Evolutionary conservation across 2,113 vertebrate species (phyloP).

Genomic region (Tiliqua scincoides): DNA sequence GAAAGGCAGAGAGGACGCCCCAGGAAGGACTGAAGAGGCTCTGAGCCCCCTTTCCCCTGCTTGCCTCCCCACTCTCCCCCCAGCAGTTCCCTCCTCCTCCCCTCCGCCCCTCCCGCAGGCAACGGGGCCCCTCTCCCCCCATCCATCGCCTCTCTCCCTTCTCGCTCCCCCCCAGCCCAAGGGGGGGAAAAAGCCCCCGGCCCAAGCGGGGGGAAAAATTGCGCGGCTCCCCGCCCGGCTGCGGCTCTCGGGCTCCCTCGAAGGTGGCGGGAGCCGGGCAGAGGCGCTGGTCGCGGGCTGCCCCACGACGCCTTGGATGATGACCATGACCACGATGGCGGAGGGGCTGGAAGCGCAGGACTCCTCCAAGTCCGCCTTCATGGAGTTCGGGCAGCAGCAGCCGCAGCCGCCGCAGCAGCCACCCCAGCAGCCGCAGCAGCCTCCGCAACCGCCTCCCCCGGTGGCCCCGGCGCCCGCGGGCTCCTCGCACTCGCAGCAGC

Average conservation of each 20-base stretch:
- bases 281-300: conserved; percentile 85
- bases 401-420: conserved; percentile 76
- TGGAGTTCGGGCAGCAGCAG: conserved; percentile 97
- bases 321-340: conserved; percentile 99
- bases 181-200: not conserved
- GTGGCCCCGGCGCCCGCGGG: conserved; percentile 37
- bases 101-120: conserved; percentile 53
- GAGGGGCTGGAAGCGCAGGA: conserved; percentile 98
- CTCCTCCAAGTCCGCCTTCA: conserved; percentile 99
- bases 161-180: not conserved
- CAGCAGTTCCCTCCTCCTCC: conserved; percentile 54
- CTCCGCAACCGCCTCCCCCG: conserved; percentile 35
- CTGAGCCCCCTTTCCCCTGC: too few relatives aligned
- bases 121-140: conserved; percentile 62
- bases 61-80: conserved; percentile 7
- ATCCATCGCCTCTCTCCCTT: conserved; percentile 35
- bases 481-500: conserved; percentile 89
- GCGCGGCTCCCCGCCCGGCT: conserved; percentile 65
- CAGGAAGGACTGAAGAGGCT: not conserved
- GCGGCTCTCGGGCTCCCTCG: conserved; percentile 61
- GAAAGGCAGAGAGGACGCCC: not conserved
- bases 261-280: conserved; percentile 77
- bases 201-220: conserved; percentile 33
- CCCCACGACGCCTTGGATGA: conserved; percentile 99
- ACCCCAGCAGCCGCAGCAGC: conserved; percentile 57